Conservation (phyloP, 2,113 vertebrate genomes). For the Eleginops maclovinus region DNA sequence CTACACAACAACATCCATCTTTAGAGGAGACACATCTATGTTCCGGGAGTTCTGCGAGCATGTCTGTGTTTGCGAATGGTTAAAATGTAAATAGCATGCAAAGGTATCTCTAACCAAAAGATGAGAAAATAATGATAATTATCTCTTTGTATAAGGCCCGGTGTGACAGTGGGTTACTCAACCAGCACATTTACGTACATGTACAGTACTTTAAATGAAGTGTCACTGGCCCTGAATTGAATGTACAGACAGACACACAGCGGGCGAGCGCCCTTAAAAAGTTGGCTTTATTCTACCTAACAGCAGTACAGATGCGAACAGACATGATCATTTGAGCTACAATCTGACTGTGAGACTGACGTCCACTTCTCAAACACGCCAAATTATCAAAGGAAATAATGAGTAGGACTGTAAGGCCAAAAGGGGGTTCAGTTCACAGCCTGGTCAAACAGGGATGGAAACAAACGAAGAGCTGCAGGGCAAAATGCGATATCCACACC, state of each 20-base stretch:
- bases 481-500: conserved; percentile 61
- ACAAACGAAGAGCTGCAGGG: conserved; percentile 54
- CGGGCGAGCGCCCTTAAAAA: conserved; percentile 52
- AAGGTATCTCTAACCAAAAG: background rate
- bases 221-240: conserved; percentile 50
- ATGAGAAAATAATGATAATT: conserved; percentile 1
- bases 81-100: conserved; percentile 25
- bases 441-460: conserved; percentile 48
- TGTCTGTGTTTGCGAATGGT: background rate
- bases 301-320: conserved; percentile 72
- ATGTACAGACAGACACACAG: conserved; percentile 67
- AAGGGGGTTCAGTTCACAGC: conserved; percentile 63
- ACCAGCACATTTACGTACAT: conserved; percentile 41
- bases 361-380: conserved; percentile 52
- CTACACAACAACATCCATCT: conserved; percentile 55
- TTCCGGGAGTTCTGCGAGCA: conserved; percentile 19
- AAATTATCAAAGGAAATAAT: conserved; percentile 21
- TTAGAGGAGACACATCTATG: conserved; percentile 38
- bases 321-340: conserved; percentile 63
- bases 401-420: conserved; percentile 66
- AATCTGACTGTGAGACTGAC: conserved; percentile 60
- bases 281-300: conserved; percentile 77
- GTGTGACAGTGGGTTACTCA: conserved; percentile 2
- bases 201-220: conserved; percentile 30
- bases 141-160: conserved; percentile 15